Evolutionary conservation across 1,140 invertebrate genomes (phyloP).

Genomic region (Mylabris phalerata): DNA sequence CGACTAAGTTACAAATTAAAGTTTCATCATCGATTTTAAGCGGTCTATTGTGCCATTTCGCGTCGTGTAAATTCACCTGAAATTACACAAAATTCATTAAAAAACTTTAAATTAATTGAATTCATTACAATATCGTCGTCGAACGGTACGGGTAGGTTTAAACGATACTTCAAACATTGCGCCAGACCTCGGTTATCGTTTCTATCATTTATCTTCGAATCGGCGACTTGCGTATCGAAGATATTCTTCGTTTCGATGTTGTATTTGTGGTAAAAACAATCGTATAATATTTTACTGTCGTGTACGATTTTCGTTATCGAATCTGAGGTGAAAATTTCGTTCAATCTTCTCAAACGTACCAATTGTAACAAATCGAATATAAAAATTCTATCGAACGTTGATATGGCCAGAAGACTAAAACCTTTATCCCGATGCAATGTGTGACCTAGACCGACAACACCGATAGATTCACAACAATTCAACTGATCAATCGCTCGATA

Average conservation of each 20-base stretch:
- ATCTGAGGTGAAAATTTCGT: background rate
- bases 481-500: background rate
- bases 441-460: background rate
- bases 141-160: too few relatives aligned
- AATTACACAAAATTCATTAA: too few relatives aligned
- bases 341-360: background rate
- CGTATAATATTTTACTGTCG: background rate
- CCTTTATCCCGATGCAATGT: background rate
- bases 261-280: slow-evolving; percentile 8
- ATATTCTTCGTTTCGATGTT: slow-evolving; percentile 3
- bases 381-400: slow-evolving; percentile 1
- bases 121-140: too few relatives aligned
- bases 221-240: background rate
- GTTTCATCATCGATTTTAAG: too few relatives aligned
- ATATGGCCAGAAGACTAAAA: slow-evolving; percentile 1
- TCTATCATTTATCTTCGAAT: too few relatives aligned
- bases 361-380: slow-evolving; percentile 7
- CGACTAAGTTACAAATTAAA: too few relatives aligned
- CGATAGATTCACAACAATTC: background rate
- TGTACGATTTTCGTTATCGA: slow-evolving; percentile 4
- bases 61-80: too few relatives aligned
- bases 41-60: too few relatives aligned
- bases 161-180: too few relatives aligned
- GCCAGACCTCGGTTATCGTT: too few relatives aligned
- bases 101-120: too few relatives aligned